A percentile compares a stretch with the other conserved stretches of the same genome.
phyloP scores from a whole-genome alignment of 2,797 vertebrate species.

The Darevskia mixta region DNA sequence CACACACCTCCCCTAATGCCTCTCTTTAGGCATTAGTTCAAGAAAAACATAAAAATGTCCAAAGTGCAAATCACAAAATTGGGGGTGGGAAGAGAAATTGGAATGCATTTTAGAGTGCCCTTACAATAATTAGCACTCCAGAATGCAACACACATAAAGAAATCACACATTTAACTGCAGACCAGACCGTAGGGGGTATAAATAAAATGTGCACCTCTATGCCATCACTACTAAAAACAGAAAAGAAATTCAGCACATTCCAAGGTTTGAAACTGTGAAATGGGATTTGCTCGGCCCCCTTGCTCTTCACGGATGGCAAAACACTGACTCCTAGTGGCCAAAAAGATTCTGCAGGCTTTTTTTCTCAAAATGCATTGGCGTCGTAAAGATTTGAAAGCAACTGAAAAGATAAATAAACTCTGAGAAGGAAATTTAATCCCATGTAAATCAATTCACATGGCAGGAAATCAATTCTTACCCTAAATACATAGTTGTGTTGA shows the following conservation, averaged over 20 bases:
- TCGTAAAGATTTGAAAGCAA: slow-evolving; percentile 22
- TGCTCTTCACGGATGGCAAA: slow-evolving; percentile 54
- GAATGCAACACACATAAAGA: not conserved
- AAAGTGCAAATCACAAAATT: not conserved
- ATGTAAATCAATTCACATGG: slow-evolving; percentile 18
- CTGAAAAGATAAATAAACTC: not conserved
- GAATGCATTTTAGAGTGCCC: not conserved
- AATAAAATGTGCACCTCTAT: not conserved
- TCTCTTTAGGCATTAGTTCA: not conserved
- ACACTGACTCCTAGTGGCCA: slow-evolving; percentile 78
- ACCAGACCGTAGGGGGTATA: not conserved
- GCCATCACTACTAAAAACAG: not conserved
- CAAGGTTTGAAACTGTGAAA: slow-evolving; percentile 22
- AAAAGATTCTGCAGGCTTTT: slow-evolving; percentile 30
- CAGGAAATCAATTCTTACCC: slow-evolving; percentile 21
- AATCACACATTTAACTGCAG: not conserved
- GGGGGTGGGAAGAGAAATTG: not conserved
- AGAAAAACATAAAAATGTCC: not conserved
- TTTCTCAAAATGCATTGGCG: slow-evolving; percentile 21
- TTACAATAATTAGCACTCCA: not conserved
- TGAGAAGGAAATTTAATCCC: slow-evolving; percentile 36
- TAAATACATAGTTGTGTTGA: slow-evolving; percentile 24
- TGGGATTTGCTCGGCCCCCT: slow-evolving; percentile 8
- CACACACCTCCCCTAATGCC: not conserved
- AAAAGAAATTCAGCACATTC: not conserved